Base-by-base conservation (phyloP, 1,140 invertebrate species). In the Nebria ingens region DNA sequence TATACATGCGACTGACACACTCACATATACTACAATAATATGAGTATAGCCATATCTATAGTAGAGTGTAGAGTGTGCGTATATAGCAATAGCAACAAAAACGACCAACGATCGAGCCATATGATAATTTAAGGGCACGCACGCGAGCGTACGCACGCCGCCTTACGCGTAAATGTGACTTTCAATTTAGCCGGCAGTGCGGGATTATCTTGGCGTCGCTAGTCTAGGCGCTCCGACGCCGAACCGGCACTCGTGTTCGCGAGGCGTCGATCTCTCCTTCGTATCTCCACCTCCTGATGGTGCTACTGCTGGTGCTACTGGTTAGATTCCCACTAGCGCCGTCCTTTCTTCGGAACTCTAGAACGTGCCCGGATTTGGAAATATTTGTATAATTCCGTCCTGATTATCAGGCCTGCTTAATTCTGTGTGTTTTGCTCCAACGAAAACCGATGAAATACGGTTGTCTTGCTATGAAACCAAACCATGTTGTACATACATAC, bases 131-230 rank as follows among this genome's bases (percentile, higher is more conserved):
- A 45, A 45, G 40, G 40, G 40, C 40, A 45, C 40, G 40, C 40
- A 13, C 15, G 2, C 3, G 17, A n/a, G 29, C 25, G 23, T 19
- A 54, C 17, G 1, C 21, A n/a, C 25, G 53, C 55, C 49, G 45
- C 45, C 59, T 56, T 62, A 62, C 62, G 61, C 61, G 62, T 64
- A 64, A 64, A 64, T 64, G 62, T 61, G 62, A 64, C 62, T 64
- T 64, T 62, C 62, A 64, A 64, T 64, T 62, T 64, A 64, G 62
- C 59, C 52, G 59, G 58, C 56, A 59, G 61, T 61, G 61, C 61
- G 58, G 62, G 62, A 64, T 64, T 64, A 64, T 60, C 57, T 56
- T 64, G 62, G 62, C 62, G 62, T 62, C 62, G 61, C 59, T 54
- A 58, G 56, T 64, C 62, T 59, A 56, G 62, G 61, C 62, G 61